Conservation (phyloP, 1,140 invertebrate species). For the Antheraea mylitta region DNA sequence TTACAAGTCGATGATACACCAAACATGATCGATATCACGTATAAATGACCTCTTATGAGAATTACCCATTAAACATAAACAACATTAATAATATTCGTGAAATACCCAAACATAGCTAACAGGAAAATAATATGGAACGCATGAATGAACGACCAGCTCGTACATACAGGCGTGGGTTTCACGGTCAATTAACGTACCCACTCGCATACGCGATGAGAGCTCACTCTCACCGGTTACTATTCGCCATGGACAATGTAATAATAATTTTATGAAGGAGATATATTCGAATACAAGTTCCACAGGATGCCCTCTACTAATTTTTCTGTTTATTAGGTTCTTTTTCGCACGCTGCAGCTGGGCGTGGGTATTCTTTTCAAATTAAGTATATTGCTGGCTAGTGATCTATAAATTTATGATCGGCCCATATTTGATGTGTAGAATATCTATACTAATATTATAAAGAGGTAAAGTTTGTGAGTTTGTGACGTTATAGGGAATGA, state of each 20-base stretch:
- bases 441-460: no score
- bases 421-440: no score
- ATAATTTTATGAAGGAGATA: neutral
- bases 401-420: no score
- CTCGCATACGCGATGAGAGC: neutral
- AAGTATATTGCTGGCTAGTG: no score
- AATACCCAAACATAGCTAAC: constrained; percentile 13
- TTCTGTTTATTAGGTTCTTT: no score
- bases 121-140: constrained; percentile 25
- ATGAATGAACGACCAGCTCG: constrained; percentile 23
- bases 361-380: no score
- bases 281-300: no score
- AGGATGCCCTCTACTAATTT: no score
- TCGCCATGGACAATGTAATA: neutral
- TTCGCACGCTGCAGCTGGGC: no score
- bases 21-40: neutral
- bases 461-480: no score
- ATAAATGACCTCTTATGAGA: neutral
- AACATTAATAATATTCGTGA: constrained; percentile 6
- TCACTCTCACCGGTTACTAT: neutral
- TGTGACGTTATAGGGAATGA: no score
- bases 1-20: no score
- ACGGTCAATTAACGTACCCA: constrained; percentile 29
- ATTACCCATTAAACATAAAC: neutral
- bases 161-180: constrained; percentile 29